A percentile compares a stretch with the other conserved stretches of the same genome.
phyloP scores from a whole-genome alignment of 2,113 vertebrate genomes.

The Todiramphus saurophagus region DNA sequence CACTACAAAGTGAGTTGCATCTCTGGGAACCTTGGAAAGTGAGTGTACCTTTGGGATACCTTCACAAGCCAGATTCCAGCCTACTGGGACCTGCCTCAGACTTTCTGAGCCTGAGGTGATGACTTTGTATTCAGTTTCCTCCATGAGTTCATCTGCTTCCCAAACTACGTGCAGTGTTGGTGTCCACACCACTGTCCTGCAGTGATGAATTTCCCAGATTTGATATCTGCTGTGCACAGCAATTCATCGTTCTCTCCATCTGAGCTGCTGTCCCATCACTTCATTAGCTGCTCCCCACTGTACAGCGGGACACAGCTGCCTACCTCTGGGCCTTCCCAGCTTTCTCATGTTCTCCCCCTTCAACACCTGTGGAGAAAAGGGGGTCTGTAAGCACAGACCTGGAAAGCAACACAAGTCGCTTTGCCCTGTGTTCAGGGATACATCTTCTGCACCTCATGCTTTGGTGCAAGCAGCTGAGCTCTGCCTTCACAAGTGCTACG shows the following conservation, averaged over 20 bases:
- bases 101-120: background rate
- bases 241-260: background rate
- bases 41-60: background rate
- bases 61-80: background rate
- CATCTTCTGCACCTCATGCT: background rate
- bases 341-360: background rate
- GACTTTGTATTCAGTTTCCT: background rate
- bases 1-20: background rate
- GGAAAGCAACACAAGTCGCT: background rate
- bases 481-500: background rate
- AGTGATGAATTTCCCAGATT: background rate
- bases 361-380: background rate
- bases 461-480: background rate
- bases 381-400: background rate
- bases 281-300: background rate
- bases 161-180: accelerated
- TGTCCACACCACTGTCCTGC: background rate
- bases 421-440: background rate
- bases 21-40: background rate
- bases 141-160: background rate
- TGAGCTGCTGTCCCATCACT: accelerated
- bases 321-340: background rate
- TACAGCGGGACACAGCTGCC: accelerated
- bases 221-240: background rate
- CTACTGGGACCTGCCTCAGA: background rate